phyloP scores from a whole-genome alignment of 1,140 invertebrate genomes.

The Rhagoletis zephyria region DNA sequence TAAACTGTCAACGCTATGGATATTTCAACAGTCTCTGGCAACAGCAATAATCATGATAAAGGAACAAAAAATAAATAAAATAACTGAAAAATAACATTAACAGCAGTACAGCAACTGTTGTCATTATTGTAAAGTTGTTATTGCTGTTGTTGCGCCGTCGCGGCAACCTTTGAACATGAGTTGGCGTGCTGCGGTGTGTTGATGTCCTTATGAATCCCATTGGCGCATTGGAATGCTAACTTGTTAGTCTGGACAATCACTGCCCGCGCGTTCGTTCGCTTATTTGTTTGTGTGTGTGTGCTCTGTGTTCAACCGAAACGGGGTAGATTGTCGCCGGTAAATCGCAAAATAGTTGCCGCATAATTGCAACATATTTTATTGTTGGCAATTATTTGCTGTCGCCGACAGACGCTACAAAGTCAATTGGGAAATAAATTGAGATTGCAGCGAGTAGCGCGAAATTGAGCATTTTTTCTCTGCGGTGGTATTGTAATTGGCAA shows the following conservation, averaged over 20 bases:
- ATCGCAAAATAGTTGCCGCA: constrained; percentile 3
- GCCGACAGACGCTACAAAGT: constrained; percentile 3
- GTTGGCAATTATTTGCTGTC: background rate
- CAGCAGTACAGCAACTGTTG: background rate
- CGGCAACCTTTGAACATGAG: constrained; percentile 31
- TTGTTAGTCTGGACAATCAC: background rate
- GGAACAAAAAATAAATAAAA: background rate
- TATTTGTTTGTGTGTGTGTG: background rate
- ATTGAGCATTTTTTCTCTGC: background rate
- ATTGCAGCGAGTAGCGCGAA: background rate
- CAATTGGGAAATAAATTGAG: background rate
- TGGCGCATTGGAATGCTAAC: constrained; percentile 27
- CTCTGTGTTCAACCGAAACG: background rate
- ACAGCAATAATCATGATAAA: background rate
- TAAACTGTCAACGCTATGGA: constrained; percentile 36
- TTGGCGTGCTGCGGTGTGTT: background rate
- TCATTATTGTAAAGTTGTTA: background rate
- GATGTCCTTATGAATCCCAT: constrained; percentile 34
- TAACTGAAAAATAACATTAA: background rate
- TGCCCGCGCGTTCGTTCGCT: background rate
- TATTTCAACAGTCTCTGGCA: constrained; percentile 14
- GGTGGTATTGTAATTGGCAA: too few species aligned
- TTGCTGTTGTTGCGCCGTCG: background rate
- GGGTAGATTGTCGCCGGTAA: background rate
- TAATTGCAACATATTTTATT: constrained; percentile 45